Base-by-base conservation (phyloP, 2,888 invertebrate genomes). In the Phasia obesa region DNA sequence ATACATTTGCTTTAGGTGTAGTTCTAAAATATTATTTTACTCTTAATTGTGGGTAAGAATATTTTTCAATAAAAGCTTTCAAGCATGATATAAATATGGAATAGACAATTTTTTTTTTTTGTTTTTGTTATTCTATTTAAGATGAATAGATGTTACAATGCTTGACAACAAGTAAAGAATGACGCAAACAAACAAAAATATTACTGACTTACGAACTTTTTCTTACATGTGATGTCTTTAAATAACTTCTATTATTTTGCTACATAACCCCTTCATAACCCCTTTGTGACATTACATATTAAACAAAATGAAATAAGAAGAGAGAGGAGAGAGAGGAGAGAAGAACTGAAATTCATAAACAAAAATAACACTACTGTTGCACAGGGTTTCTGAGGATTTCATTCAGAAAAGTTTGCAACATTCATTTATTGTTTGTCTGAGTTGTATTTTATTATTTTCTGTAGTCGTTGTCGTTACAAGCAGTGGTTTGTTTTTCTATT, bases 391-490 rank as follows among this genome's bases (percentile, higher is more conserved):
- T 13, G 62, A 67, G 73, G 73, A 76, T 79, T 81, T 55, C 57
- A 80, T 76, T 77, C 35, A 49, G 21, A 64, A 79, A 82, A 77
- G 53, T 83, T 83, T 82, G 27, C 70, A 64, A 51, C 49, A 74
- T 76, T 59, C 49, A 69, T 67, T 77, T 62, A 76, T 80, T 76
- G 67, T 84, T 76, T 62, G 57, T 17, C 51, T 13, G 47, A 75
- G 71, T 67, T 69, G 73, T 70, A 60, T 74, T 84, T 74, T 73
- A 31, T 69, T 75, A 57, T 65, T 44, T 62, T 60, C 53, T 77
- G 69, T 62, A 25, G 44, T 69, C 31, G 69, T 60, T 76, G 69
- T 60, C 59, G 51, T 49, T 51, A 53, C 4, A 60, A 42, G 4
- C 7, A 53, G 31, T 23, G 27, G 31, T 21, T 69, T 67, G 4